phyloP scores from a whole-genome alignment of 2,113 vertebrate species.

The Podarcis raffonei region DNA sequence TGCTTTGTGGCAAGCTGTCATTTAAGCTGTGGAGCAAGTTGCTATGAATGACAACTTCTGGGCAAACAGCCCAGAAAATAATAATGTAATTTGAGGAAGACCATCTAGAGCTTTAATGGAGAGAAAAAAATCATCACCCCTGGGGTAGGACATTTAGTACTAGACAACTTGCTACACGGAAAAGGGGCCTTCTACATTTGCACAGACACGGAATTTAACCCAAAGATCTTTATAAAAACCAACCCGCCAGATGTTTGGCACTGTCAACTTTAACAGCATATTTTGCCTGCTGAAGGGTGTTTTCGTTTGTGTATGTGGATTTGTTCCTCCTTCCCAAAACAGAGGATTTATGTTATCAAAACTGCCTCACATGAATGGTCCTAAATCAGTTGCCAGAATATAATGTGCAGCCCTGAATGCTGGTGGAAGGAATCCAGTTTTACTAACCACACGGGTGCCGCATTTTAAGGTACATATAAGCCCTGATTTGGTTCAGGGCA shows the following conservation, averaged over 20 bases:
- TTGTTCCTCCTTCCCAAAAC: background rate
- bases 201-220: background rate
- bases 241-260: background rate
- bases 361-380: background rate
- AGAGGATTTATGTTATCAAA: background rate
- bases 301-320: background rate
- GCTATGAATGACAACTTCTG: slow-evolving; percentile 16
- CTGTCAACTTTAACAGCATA: background rate
- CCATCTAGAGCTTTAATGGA: background rate
- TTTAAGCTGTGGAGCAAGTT: slow-evolving; percentile 19
- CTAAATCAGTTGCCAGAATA: background rate
- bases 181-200: background rate
- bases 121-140: background rate
- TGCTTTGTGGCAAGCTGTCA: slow-evolving; percentile 8
- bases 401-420: background rate
- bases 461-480: background rate
- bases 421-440: background rate
- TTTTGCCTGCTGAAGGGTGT: background rate
- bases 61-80: slow-evolving; percentile 29
- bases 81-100: slow-evolving; percentile 26
- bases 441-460: background rate
- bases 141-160: background rate
- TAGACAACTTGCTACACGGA: background rate
- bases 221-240: background rate
- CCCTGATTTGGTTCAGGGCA: background rate